These are phyloP conservation scores for Brachypteracias leptosomus DNA, from an alignment of 2,113 vertebrate genomes.

Conservation along the genomic window DNA sequence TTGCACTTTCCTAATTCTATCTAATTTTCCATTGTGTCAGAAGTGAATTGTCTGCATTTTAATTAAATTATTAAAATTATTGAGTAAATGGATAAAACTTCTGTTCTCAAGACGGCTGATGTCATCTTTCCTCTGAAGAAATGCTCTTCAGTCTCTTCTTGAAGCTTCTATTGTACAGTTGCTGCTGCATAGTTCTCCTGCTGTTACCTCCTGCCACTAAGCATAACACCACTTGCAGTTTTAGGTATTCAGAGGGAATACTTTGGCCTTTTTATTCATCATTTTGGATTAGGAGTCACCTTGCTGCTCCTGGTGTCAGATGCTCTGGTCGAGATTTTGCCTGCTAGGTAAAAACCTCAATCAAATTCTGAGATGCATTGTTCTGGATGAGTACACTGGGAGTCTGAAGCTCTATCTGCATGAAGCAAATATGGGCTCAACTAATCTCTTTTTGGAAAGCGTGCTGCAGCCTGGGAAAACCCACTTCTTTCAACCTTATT, in stretches of 20 bases:
- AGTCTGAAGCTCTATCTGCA: neutral
- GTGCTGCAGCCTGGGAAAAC: neutral
- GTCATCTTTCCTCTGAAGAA: constrained; percentile 37
- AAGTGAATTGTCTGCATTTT: constrained; percentile 38
- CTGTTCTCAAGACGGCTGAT: constrained; percentile 28
- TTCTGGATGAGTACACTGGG: neutral
- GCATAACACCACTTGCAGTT: neutral
- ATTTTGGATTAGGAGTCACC: neutral
- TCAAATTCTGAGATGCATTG: neutral
- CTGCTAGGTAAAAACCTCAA: neutral
- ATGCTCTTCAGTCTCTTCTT: constrained; percentile 15
- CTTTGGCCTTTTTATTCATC: neutral
- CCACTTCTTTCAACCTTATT: neutral
- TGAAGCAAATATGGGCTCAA: neutral
- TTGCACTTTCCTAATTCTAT: neutral
- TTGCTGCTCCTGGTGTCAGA: neutral
- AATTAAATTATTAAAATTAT: constrained; percentile 43
- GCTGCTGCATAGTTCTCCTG: constrained; percentile 10
- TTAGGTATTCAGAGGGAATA: constrained; percentile 14
- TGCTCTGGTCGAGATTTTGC: neutral
- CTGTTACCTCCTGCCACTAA: neutral
- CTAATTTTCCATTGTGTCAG: neutral
- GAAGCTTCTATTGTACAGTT: constrained; percentile 25
- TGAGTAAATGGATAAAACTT: constrained; percentile 29
- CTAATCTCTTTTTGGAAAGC: neutral